phyloP scores from a whole-genome alignment of 2,888 invertebrate genomes.

The Drosophila helvetica region DNA sequence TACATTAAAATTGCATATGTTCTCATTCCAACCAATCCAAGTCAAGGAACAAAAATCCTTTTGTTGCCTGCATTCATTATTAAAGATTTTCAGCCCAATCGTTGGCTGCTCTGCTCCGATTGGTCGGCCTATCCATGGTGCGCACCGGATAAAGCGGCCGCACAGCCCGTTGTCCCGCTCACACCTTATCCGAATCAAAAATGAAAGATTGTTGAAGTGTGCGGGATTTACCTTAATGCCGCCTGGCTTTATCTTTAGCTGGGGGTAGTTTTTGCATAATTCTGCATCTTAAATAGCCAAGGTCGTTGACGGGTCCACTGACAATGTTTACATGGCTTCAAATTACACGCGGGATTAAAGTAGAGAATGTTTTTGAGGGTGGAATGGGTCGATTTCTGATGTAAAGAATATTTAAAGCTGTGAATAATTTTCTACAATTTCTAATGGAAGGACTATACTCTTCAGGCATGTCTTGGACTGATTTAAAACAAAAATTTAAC shows the following conservation, averaged over 20 bases:
- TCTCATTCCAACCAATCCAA: no score
- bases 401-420: neutral
- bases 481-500: no score
- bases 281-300: slow-evolving; percentile 58
- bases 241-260: slow-evolving; percentile 1
- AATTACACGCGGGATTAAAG: slow-evolving; percentile 6
- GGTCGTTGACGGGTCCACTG: slow-evolving; percentile 54
- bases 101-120: no score
- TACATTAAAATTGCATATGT: no score
- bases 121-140: no score
- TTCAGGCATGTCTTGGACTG: no score
- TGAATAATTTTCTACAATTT: no score
- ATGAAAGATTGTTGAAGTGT: slow-evolving; percentile 55
- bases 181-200: slow-evolving; percentile 68
- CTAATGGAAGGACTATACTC: neutral
- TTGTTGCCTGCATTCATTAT: no score
- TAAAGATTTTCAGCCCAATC: no score
- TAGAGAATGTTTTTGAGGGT: neutral
- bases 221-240: slow-evolving; percentile 36
- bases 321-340: slow-evolving; percentile 2
- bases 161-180: slow-evolving; percentile 64
- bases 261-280: slow-evolving; percentile 52
- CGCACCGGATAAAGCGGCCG: neutral
- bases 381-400: neutral
- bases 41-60: no score